Conservation (phyloP, 2,888 invertebrate species). For the Odontocerum albicorne region DNA sequence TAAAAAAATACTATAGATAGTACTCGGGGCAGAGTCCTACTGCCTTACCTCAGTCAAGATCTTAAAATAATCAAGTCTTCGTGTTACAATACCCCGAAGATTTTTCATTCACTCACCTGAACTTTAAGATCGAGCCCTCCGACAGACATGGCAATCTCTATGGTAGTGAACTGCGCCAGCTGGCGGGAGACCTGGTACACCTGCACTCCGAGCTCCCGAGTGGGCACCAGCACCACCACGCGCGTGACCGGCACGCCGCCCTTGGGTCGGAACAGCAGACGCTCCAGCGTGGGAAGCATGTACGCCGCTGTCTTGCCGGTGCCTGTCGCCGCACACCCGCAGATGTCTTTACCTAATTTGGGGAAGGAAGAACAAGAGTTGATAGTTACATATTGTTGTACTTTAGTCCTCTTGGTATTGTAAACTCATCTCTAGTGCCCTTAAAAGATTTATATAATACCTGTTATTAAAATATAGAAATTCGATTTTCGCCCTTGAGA, state of each 20-base stretch:
- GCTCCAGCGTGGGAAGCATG: conserved; percentile 95
- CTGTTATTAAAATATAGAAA: too few relatives aligned
- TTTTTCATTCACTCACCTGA: too few relatives aligned
- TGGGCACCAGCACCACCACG: conserved; percentile 94
- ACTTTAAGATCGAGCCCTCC: conserved; percentile 87
- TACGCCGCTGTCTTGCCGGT: conserved; percentile 98
- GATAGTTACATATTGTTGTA: neutral
- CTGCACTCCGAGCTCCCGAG: conserved; percentile 96
- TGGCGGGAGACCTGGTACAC: conserved; percentile 80
- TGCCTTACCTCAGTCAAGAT: too few relatives aligned
- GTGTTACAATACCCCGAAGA: too few relatives aligned
- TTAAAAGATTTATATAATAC: too few relatives aligned
- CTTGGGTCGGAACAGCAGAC: conserved; percentile 83
- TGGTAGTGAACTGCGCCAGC: conserved; percentile 81
- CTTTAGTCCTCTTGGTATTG: neutral
- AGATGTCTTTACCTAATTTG: conserved; percentile 81
- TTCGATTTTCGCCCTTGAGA: too few relatives aligned
- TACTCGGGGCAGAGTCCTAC: too few relatives aligned
- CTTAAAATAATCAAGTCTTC: too few relatives aligned
- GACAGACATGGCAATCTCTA: conserved; percentile 82
- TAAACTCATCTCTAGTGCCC: too few relatives aligned
- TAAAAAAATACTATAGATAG: too few relatives aligned
- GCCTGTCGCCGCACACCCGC: conserved; percentile 98
- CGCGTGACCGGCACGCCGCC: conserved; percentile 70
- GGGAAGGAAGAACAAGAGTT: too few relatives aligned